Percentiles rank a stretch among this genome's conserved stretches.
Evolutionary conservation across 2,113 vertebrate species (phyloP).

Genomic region (Noturus placidus): DNA sequence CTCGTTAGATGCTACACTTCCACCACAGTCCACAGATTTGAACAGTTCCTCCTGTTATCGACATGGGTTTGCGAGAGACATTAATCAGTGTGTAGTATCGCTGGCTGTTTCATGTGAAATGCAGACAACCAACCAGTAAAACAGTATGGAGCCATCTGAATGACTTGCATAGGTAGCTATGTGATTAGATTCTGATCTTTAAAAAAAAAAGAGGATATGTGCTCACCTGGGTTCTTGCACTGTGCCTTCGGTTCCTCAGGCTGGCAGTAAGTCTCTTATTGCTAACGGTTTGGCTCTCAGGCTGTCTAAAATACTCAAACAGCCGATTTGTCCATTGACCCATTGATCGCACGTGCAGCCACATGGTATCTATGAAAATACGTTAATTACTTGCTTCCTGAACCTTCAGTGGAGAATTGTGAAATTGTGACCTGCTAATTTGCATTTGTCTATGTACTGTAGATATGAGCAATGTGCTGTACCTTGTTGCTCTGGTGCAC

Average conservation of each 20-base stretch:
- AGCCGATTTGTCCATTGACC: conserved; percentile 89
- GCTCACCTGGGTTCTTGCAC: conserved; percentile 62
- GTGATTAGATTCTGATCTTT: not conserved
- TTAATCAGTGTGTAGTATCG: not conserved
- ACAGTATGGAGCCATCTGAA: not conserved
- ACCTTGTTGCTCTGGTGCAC: conserved; percentile 87
- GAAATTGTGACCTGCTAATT: not conserved
- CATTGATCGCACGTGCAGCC: conserved; percentile 84
- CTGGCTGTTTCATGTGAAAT: not conserved
- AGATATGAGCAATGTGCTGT: not conserved
- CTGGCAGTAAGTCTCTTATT: conserved; percentile 59
- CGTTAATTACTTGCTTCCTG: not conserved
- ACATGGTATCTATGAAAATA: conserved; percentile 75
- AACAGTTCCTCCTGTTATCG: conserved; percentile 63
- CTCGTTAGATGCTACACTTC: conserved; percentile 56
- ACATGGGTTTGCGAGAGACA: not conserved
- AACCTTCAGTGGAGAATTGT: not conserved
- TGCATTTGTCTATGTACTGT: not conserved
- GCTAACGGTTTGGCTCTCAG: not conserved
- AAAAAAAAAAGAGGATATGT: not conserved
- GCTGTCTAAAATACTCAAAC: conserved; percentile 78
- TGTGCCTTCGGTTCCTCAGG: conserved; percentile 52
- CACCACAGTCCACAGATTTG: conserved; percentile 20
- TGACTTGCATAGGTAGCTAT: not conserved
- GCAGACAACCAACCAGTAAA: not conserved